Conservation (phyloP, 2,888 invertebrate genomes). For the Cheilosia soror region DNA sequence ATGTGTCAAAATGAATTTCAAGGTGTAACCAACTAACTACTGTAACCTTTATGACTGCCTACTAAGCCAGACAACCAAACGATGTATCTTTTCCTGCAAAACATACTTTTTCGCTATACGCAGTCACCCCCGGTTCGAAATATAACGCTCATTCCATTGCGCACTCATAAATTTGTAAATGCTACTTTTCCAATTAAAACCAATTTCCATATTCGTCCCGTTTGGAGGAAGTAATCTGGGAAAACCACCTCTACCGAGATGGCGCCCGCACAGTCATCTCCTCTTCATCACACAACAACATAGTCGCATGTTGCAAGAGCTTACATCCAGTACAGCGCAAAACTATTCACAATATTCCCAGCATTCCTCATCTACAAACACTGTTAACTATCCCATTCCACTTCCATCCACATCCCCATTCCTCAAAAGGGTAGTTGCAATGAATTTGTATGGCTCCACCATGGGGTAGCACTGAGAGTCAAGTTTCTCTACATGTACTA, state of each 20-base stretch:
- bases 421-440: background rate
- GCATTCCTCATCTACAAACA: constrained; percentile 23
- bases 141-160: constrained; percentile 6
- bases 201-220: constrained; percentile 63
- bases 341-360: constrained; percentile 33
- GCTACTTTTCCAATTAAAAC: constrained; percentile 69
- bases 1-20: too few species aligned
- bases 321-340: constrained; percentile 10
- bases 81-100: background rate
- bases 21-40: too few species aligned
- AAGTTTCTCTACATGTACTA: constrained; percentile 42
- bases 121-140: constrained; percentile 32
- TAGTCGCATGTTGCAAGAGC: constrained; percentile 15
- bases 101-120: background rate
- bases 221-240: constrained; percentile 46
- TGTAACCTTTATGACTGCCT: too few species aligned
- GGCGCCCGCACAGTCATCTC: background rate
- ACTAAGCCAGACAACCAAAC: too few species aligned
- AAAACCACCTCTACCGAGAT: constrained; percentile 7
- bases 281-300: constrained; percentile 10
- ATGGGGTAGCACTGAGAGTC: constrained; percentile 28
- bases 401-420: constrained; percentile 12
- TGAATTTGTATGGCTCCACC: constrained; percentile 50
- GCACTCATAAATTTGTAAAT: constrained; percentile 42
- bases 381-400: constrained; percentile 20